phyloP scores from a whole-genome alignment of 2,797 vertebrate genomes.

The Tokudaia tokunoshimensis region DNA sequence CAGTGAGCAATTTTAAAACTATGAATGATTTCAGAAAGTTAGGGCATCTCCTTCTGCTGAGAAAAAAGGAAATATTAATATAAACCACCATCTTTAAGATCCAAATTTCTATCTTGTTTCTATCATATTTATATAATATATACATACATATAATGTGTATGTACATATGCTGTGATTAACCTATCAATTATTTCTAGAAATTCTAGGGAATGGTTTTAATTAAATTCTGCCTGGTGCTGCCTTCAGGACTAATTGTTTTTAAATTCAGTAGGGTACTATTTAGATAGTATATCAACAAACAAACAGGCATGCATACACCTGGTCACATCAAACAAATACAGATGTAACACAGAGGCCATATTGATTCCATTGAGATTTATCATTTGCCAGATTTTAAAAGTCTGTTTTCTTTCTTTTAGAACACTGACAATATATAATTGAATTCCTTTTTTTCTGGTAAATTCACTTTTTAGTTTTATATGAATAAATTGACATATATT shows the following conservation, averaged over 20 bases:
- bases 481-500: not conserved
- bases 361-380: not conserved
- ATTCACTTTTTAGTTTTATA: not conserved
- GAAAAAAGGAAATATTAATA: not conserved
- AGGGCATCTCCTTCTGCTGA: not conserved
- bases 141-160: too few species aligned
- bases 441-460: not conserved
- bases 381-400: not conserved
- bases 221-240: not conserved
- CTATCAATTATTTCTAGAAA: not conserved
- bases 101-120: not conserved
- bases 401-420: not conserved
- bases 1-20: not conserved
- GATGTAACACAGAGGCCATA: not conserved
- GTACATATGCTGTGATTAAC: not conserved
- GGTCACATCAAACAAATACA: not conserved
- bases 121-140: too few species aligned
- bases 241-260: not conserved
- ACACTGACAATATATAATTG: not conserved
- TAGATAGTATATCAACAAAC: not conserved
- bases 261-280: not conserved
- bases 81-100: not conserved
- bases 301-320: not conserved
- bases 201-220: not conserved
- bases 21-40: not conserved